Conservation (phyloP, 92 coral and sea anemone genomes). For the Porites lobata region DNA sequence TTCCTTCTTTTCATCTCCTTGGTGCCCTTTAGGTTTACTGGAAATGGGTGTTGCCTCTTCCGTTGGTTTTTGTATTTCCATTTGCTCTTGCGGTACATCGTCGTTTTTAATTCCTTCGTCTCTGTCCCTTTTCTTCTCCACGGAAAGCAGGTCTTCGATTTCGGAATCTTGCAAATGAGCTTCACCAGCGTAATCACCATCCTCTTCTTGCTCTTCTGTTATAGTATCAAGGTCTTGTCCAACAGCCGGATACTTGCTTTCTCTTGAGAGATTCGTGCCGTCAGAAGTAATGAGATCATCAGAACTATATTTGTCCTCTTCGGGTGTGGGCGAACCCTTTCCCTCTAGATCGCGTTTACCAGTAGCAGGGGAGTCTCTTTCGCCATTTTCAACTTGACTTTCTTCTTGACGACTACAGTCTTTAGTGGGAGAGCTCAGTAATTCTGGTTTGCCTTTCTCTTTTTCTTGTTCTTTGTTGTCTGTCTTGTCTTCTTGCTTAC, state of each 20-base stretch:
- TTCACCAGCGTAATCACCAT: background rate
- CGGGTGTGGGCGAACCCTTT: background rate
- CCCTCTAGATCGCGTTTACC: background rate
- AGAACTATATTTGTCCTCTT: background rate
- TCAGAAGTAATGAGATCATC: background rate
- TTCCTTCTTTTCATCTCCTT: constrained; percentile 10
- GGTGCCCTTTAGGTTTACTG: background rate
- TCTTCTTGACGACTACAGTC: background rate
- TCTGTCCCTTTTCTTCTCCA: background rate
- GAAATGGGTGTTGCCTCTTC: background rate
- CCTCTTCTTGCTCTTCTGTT: background rate
- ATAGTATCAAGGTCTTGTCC: background rate
- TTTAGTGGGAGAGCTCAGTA: background rate
- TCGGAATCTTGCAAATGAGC: background rate
- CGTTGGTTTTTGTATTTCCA: background rate
- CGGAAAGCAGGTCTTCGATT: background rate
- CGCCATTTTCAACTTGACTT: background rate
- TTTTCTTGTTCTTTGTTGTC: background rate
- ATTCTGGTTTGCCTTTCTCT: background rate
- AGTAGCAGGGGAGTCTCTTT: background rate
- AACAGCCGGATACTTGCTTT: background rate
- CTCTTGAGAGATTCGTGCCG: background rate
- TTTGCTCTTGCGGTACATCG: background rate
- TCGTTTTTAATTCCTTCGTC: background rate
- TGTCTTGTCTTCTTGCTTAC: background rate